phyloP scores from a whole-genome alignment of 2,888 invertebrate genomes.

The Chrysomela aeneicollis region DNA sequence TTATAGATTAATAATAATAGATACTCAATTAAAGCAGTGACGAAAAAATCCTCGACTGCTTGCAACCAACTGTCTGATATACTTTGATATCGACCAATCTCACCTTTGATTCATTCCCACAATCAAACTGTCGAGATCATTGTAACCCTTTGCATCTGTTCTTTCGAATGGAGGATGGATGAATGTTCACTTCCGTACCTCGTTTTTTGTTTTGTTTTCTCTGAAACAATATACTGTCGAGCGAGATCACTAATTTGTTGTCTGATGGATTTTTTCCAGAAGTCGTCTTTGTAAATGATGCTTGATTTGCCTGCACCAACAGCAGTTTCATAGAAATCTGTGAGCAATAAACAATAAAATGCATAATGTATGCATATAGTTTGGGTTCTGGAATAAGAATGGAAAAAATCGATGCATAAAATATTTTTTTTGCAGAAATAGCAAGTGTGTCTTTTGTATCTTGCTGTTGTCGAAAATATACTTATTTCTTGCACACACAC shows the following conservation, averaged over 20 bases:
- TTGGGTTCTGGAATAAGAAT: too few relatives aligned
- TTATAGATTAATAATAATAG: slow-evolving; percentile 14
- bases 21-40: slow-evolving; percentile 18
- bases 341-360: too few relatives aligned
- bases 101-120: slow-evolving; percentile 39
- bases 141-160: slow-evolving; percentile 43
- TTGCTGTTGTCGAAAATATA: too few relatives aligned
- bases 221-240: slow-evolving; percentile 20
- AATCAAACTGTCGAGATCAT: slow-evolving; percentile 42
- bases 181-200: slow-evolving; percentile 37
- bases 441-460: too few relatives aligned
- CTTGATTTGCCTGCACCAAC: too few relatives aligned
- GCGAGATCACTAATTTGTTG: slow-evolving; percentile 1
- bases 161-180: slow-evolving; percentile 22
- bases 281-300: not conserved
- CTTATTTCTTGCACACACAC: too few relatives aligned
- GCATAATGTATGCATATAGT: too few relatives aligned
- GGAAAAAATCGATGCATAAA: too few relatives aligned
- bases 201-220: slow-evolving; percentile 24
- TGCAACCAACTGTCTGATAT: slow-evolving; percentile 34
- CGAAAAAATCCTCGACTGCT: slow-evolving; percentile 10
- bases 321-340: too few relatives aligned
- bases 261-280: not conserved
- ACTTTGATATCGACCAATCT: slow-evolving; percentile 36
- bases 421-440: too few relatives aligned